A percentile compares a stretch with the other conserved stretches of the same genome.
These are phyloP conservation scores for Ochropleura leucogaster DNA, from an alignment of 2,888 invertebrate species.

Conservation along the genomic window DNA sequence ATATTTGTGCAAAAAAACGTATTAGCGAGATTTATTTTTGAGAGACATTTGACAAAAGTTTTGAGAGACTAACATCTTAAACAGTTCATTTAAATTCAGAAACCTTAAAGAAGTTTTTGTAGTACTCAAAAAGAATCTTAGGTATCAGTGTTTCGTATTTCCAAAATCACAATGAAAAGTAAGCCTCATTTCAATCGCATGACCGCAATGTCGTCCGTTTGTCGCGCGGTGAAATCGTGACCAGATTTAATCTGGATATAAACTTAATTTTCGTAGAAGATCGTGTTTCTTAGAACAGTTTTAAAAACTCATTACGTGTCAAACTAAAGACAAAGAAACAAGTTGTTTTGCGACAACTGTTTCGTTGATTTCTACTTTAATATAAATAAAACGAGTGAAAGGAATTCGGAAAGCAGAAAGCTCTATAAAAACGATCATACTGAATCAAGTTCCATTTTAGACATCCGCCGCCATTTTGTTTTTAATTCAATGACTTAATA, in stretches of 20 bases:
- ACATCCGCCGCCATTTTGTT: constrained; percentile 7
- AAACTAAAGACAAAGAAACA: constrained; percentile 36
- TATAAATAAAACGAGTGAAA: constrained; percentile 56
- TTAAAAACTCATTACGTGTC: constrained; percentile 34
- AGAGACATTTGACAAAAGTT: constrained; percentile 59
- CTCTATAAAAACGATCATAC: constrained; percentile 46
- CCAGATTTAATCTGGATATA: constrained; percentile 53
- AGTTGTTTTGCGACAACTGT: constrained; percentile 32
- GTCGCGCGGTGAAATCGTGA: constrained; percentile 50
- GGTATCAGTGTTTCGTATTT: constrained; percentile 1
- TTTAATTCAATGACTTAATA: constrained; percentile 10
- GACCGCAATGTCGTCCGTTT: constrained; percentile 44
- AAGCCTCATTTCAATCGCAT: constrained; percentile 42
- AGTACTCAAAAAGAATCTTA: constrained; percentile 8
- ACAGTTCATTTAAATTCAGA: neutral
- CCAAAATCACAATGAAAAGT: constrained; percentile 31
- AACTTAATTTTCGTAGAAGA: constrained; percentile 37
- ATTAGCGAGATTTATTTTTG: constrained; percentile 65
- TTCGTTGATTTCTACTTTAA: constrained; percentile 34
- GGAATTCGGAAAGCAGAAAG: constrained; percentile 60
- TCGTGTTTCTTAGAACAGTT: constrained; percentile 28
- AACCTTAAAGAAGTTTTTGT: neutral
- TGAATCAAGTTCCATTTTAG: constrained; percentile 49
- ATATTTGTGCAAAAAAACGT: constrained; percentile 67
- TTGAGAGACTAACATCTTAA: constrained; percentile 23